Evolutionary conservation across 1,140 invertebrate genomes (phyloP).

Genomic region (Pantala flavescens): DNA sequence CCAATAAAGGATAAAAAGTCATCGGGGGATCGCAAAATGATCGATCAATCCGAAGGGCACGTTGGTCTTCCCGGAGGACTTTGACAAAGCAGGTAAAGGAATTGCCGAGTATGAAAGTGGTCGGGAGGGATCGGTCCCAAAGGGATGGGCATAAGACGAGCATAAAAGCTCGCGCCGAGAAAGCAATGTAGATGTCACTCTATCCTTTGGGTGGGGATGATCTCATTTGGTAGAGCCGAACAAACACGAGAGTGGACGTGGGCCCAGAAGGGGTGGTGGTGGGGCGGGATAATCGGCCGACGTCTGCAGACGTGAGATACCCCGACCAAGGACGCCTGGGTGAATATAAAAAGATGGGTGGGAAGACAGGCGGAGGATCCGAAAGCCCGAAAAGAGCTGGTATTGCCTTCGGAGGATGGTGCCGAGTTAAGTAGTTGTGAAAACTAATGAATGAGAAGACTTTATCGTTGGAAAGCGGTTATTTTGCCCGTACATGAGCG

Average conservation of each 20-base stretch:
- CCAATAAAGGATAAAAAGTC: neutral
- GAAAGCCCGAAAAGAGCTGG: neutral
- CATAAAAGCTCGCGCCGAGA: no score
- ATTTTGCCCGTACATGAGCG: no score
- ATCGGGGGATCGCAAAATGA: neutral
- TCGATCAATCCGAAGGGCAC: neutral
- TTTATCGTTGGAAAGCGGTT: no score
- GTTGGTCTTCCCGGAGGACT: neutral
- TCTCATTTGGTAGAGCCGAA: no score
- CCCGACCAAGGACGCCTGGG: neutral
- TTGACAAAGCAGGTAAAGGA: neutral
- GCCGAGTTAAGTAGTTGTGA: no score
- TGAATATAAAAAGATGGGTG: neutral
- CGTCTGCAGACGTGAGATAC: neutral
- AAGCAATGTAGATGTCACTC: no score
- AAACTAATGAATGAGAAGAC: no score
- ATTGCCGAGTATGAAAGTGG: neutral
- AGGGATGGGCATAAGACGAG: no score
- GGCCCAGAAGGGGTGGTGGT: neutral
- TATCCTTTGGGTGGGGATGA: no score
- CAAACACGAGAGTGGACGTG: neutral
- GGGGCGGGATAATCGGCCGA: neutral
- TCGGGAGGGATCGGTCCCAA: neutral
- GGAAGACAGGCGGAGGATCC: neutral
- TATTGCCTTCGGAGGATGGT: no score